Evolutionary conservation across 2,888 invertebrate genomes (phyloP).

Genomic region (Napeogenes sylphis): DNA sequence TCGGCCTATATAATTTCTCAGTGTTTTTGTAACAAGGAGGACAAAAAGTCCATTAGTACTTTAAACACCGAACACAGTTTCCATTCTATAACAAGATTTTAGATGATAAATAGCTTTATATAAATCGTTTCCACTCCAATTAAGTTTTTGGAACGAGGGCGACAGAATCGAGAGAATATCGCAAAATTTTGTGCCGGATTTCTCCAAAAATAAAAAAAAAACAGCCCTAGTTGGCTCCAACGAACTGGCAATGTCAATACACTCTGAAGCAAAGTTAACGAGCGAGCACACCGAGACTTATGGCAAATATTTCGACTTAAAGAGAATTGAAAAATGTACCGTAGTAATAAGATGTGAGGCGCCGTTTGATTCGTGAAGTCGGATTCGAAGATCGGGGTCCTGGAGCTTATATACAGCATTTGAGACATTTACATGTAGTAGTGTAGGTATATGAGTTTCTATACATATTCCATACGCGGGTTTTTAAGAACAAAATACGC

Average conservation of each 20-base stretch:
- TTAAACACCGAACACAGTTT: conserved; percentile 3
- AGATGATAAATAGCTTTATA: conserved; percentile 11
- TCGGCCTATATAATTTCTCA: background rate
- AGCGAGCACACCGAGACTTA: conserved; percentile 51
- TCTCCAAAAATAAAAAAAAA: conserved; percentile 33
- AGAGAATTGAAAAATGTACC: conserved; percentile 27
- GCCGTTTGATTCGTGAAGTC: conserved; percentile 8
- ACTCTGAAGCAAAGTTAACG: conserved; percentile 56
- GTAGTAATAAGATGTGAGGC: conserved; percentile 15
- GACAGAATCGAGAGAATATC: conserved; percentile 19
- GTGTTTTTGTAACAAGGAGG: background rate
- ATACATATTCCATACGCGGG: no score
- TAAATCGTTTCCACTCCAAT: conserved; percentile 25
- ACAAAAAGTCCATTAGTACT: conserved; percentile 4
- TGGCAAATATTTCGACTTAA: conserved; percentile 54
- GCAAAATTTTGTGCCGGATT: conserved; percentile 21
- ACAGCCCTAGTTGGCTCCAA: conserved; percentile 46
- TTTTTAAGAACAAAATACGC: no score
- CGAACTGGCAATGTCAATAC: conserved; percentile 68
- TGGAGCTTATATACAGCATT: background rate
- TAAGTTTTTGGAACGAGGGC: conserved; percentile 15
- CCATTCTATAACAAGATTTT: conserved; percentile 5
- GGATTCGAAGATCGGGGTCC: conserved; percentile 8
- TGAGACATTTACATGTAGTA: background rate
- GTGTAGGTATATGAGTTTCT: no score